A percentile compares a stretch with the other conserved stretches of the same genome.
phyloP scores from a whole-genome alignment of 2,113 vertebrate species.

The Colistium nudipinnis region DNA sequence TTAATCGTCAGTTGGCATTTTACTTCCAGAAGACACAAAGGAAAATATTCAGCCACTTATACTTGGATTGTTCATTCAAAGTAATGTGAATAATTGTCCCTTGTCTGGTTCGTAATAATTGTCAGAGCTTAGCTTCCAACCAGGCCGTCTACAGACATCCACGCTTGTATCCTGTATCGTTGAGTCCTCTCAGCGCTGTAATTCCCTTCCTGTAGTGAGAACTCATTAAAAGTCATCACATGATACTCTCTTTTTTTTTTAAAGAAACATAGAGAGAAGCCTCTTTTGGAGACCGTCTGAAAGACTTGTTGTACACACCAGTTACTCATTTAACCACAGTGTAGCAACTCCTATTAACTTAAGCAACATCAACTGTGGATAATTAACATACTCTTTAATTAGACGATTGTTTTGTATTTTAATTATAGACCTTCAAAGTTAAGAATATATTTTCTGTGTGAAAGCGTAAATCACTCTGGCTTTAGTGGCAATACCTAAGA shows the following conservation, averaged over 20 bases:
- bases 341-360: neutral
- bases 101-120: conserved; percentile 9
- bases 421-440: neutral
- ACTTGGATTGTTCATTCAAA: neutral
- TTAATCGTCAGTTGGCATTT: too few relatives aligned
- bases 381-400: neutral
- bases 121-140: neutral
- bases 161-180: conserved; percentile 17
- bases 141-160: conserved; percentile 6
- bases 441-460: neutral
- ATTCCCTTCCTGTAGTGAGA: conserved; percentile 20
- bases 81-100: neutral
- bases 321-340: neutral
- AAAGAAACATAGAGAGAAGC: conserved; percentile 6
- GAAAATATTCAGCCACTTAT: too few relatives aligned
- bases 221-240: conserved; percentile 33
- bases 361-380: neutral
- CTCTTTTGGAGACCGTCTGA: neutral
- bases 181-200: conserved; percentile 6
- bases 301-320: too few relatives aligned
- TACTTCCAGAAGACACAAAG: too few relatives aligned
- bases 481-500: neutral
- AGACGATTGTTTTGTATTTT: neutral
- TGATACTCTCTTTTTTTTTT: conserved; percentile 10
- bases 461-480: neutral